Evolutionary conservation across 2,113 vertebrate species (phyloP), one percentile per base, ranked within the genome.

Genomic region (Phylloscopus trochilus): DNA sequence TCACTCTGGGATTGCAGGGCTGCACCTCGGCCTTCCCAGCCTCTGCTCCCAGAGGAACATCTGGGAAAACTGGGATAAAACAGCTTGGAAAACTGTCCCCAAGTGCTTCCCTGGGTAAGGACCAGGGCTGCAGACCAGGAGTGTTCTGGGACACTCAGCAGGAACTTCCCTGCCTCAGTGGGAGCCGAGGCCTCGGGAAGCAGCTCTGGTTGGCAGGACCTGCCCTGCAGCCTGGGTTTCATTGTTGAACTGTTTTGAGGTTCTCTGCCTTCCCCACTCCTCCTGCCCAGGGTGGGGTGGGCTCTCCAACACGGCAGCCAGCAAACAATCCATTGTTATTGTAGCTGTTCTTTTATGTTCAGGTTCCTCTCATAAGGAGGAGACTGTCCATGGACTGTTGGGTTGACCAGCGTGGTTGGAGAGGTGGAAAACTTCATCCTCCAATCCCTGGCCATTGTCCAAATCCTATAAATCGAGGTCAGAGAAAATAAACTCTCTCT

Each of bases 221-320:
- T 16, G 19, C 27, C 30, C 23, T 18, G 33, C 19, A 67, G 3
- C 46, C 10, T 11, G 2, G 10, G 5, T 15, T 56, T 5, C 16
- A 39, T 20, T 21, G 16, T 6, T 0, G 14, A 51, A 22, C 4
- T 1, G 0, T 8, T 27, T 21, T 17, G 75, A 62, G 58, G 23
- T 10, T 22, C 41, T 59, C 44, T 69, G 63, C 56, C 41, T 12
- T 8, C 41, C 14, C 59, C 0, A 1, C 59, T 26, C 14, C 89
- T 33, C n/a, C 11, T 8, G 69, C 59, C 69, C 27, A 6, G 43
- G 10, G 4, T 3, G 6, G 51, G 46, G 7, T 8, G 47, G 62
- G 67, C 35, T 72, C 46, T 26, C 60, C 15, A 10, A 3, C 6
- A 4, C 3, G 24, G 76, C 52, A 76, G 72, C 43, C 52, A 9